A percentile compares a stretch with the other conserved stretches of the same genome.
phyloP scores from a whole-genome alignment of 2,888 invertebrate species.

The Laspeyria flexula region DNA sequence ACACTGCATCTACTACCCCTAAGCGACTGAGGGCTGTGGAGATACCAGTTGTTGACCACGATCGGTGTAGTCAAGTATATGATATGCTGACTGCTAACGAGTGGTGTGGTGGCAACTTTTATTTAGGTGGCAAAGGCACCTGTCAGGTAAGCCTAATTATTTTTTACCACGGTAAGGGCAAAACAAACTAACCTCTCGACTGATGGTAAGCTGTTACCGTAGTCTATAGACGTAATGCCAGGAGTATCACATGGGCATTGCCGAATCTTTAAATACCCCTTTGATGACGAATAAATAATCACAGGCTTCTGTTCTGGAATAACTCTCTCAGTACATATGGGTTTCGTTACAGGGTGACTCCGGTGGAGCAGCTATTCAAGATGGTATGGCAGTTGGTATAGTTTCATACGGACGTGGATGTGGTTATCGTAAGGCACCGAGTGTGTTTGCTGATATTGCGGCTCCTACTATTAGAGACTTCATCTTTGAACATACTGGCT shows the following conservation, averaged over 20 bases:
- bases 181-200: too few relatives aligned
- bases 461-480: conserved; percentile 63
- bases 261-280: too few relatives aligned
- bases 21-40: conserved; percentile 67
- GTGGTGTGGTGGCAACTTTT: conserved; percentile 73
- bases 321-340: too few relatives aligned
- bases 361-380: conserved; percentile 69
- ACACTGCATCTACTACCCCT: conserved; percentile 67
- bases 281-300: too few relatives aligned
- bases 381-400: conserved; percentile 65
- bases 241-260: too few relatives aligned
- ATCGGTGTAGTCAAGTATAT: conserved; percentile 55
- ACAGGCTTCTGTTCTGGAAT: too few relatives aligned
- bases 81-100: conserved; percentile 62
- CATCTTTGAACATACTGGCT: conserved; percentile 59
- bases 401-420: conserved; percentile 73
- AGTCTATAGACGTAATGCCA: too few relatives aligned
- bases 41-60: conserved; percentile 61
- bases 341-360: conserved; percentile 58
- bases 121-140: conserved; percentile 68
- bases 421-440: conserved; percentile 61
- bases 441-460: conserved; percentile 69
- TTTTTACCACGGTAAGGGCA: too few relatives aligned
- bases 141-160: conserved; percentile 78
- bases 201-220: too few relatives aligned